phyloP scores from a whole-genome alignment of 2,888 invertebrate genomes.

The Diarsia mendica region DNA sequence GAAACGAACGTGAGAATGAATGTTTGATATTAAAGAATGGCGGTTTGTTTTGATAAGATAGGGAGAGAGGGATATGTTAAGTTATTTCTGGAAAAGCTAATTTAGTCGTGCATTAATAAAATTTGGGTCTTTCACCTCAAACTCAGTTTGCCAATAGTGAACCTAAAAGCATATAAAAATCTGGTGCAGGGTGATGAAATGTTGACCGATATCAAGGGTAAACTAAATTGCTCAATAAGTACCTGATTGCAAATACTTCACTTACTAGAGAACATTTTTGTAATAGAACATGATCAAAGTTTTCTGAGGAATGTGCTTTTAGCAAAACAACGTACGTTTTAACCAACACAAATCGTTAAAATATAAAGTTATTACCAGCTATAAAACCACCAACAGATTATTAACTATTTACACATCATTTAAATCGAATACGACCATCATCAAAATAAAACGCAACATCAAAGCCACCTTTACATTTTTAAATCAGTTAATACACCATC shows the following conservation, averaged over 20 bases:
- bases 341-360: conserved; percentile 1
- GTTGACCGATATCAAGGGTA: neutral
- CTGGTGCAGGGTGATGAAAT: neutral
- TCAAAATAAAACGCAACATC: conserved; percentile 62
- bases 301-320: neutral
- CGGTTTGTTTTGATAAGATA: conserved; percentile 37
- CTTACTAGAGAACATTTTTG: neutral
- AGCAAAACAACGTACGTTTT: neutral
- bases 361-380: conserved; percentile 39
- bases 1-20: conserved; percentile 81
- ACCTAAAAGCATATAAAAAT: neutral
- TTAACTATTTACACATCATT: conserved; percentile 56
- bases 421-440: conserved; percentile 49
- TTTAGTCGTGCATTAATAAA: neutral
- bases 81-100: neutral
- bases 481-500: conserved; percentile 79
- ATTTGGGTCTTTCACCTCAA: neutral
- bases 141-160: neutral
- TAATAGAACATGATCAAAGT: neutral
- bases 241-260: neutral
- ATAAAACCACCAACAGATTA: conserved; percentile 47
- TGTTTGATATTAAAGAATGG: conserved; percentile 49
- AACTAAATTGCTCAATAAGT: neutral
- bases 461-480: conserved; percentile 74
- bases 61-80: conserved; percentile 5